Evolutionary conservation across 1,140 invertebrate genomes (phyloP), one percentile per base, ranked within the genome.

Genomic region (Drosophila ananassae): DNA sequence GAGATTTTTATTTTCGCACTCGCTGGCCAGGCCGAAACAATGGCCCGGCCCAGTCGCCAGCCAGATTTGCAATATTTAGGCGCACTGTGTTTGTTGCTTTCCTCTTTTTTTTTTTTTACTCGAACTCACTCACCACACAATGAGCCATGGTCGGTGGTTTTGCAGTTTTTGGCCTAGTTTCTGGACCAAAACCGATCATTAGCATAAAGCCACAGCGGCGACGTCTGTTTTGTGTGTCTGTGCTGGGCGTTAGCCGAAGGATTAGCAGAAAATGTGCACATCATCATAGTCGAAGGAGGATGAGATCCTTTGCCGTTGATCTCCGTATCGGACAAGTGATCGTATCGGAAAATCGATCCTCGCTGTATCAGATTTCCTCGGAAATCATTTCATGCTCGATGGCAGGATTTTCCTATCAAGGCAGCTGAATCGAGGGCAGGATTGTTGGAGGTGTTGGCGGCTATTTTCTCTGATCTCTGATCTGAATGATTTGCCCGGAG

Each of bases 141-240:
- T 82, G 79, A 79, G 73, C 63, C 69, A 66, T 87, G 85, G 89
- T 21, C 44, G 44, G 77, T 84, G 84, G 80, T 89, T 89, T 89
- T 71, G 60, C 55, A 73, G 48, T 62, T 69, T 67, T 24, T 69
- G 67, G 63, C 46, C 84, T 78, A 89, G 85, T 89, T 89, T 87
- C 66, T 89, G 72, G 74, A 28, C 57, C 60, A 62, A 60, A 64
- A 74, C 59, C 81, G 87, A 90, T 90, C 87, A 90, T 90, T 90
- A 90, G 87, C 87, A 90, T 90, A 90, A 90, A 90, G 87, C 87
- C 87, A 82, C 79, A 90, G 58, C 78, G 82, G 82, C 82, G 82
- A 81, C 82, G 82, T 77, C 82, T 73, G 64, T 57, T 62, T 68
- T 7, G 8, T 50, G 52, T 60, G 73, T 87, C 81, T 85, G 68